Evolutionary conservation across 1,140 invertebrate genomes (phyloP).

Genomic region (Stratiolaelaps scimitus): DNA sequence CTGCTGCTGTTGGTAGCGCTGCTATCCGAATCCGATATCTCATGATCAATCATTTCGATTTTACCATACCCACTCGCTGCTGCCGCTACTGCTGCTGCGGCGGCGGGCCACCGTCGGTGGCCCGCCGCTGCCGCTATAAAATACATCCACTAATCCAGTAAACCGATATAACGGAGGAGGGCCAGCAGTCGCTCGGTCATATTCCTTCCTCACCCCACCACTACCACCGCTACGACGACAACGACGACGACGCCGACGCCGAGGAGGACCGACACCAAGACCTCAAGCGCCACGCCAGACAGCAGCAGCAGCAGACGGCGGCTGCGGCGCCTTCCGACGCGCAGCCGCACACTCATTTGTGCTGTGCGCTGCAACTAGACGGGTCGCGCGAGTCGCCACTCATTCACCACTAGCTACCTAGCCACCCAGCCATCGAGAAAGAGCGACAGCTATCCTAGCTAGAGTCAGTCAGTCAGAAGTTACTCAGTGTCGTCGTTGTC

Average conservation of each 20-base stretch:
- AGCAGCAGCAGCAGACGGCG: neutral
- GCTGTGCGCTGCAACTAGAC: no score
- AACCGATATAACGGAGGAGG: constrained; percentile 29
- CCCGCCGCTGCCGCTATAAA: constrained; percentile 18
- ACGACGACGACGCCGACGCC: no score
- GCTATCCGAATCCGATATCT: constrained; percentile 26
- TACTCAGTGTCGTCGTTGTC: no score
- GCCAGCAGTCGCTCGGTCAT: neutral
- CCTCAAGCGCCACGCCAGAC: neutral
- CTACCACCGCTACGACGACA: no score
- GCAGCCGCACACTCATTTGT: no score
- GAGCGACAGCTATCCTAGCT: no score
- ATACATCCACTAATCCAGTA: constrained; percentile 28
- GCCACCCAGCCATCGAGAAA: no score
- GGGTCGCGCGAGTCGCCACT: no score
- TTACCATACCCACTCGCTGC: constrained; percentile 12
- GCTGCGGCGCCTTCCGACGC: no score
- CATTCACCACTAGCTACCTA: no score
- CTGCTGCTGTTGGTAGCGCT: no score
- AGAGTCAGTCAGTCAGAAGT: no score
- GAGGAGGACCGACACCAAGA: neutral
- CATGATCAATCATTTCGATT: constrained; percentile 29
- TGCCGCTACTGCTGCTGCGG: neutral
- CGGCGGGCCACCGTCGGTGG: neutral
- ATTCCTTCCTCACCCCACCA: constrained; percentile 14